Evolutionary conservation across 2,113 vertebrate species (phyloP), one percentile per base, ranked within the genome.

Genomic region (Cardinalis cardinalis): DNA sequence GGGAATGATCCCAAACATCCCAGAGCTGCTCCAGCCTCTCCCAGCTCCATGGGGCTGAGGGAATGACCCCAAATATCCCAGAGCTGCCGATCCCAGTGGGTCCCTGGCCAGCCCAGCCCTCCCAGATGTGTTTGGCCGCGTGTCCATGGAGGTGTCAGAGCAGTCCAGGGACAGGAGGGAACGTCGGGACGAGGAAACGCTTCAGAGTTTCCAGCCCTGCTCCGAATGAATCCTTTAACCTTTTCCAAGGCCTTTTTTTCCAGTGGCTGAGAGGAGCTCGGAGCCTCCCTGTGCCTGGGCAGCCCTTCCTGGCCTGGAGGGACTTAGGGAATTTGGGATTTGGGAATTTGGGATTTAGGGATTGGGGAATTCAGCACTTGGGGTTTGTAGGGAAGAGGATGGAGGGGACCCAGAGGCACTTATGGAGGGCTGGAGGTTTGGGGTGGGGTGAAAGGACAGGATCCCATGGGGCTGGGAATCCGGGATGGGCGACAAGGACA

Each of bases 161-260:
- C 23, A 12, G 1, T 9, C 90, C 76, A 86, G 69, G 90, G 92
- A 76, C 84, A 36, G 70, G 76, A 89, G 93, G 88, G 53, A 93
- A 65, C 3, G 9, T 28, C 34, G 14, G 79, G 34, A 34, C 32
- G 71, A 91, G 88, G 94, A 94, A 95, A 92, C 6, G 14, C 91
- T 74, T 92, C 95, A 94, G 69, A 94, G 81, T 96, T 96, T 96
- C 93, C 91, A 93, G 80, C 66, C 66, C 92, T 90, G 84, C 19
- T 92, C 87, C 79, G 88, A 12, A 94, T 82, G 25, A 94, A 76
- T 61, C 81, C 52, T 28, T 83, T 77, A 94, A 83, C 94, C 81
- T 93, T 94, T 79, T 87, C 91, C 91, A 88, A 73, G 61, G 24
- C n/a, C 52, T 36, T 91, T 91, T 89, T 51, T 49, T 26, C 90